These are phyloP conservation scores for Octopus sinensis DNA, from an alignment of 1,140 invertebrate genomes.

Conservation along the genomic window DNA sequence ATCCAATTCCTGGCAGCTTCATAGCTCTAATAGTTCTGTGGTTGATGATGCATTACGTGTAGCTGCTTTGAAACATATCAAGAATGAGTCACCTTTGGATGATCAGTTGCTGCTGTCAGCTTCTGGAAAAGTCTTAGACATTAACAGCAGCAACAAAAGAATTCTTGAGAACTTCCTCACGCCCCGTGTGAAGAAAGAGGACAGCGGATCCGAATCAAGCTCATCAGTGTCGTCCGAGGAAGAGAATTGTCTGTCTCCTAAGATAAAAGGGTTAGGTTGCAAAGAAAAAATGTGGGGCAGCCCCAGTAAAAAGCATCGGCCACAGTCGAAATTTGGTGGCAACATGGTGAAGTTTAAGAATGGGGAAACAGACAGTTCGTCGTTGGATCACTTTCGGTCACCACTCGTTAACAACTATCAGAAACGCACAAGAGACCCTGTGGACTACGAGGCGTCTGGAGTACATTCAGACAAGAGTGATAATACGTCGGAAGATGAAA, in stretches of 20 bases:
- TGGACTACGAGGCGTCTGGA: background rate
- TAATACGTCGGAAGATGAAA: background rate
- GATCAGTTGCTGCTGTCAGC: no score
- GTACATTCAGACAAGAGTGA: background rate
- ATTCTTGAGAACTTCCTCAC: background rate
- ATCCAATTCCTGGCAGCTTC: no score
- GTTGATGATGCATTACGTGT: background rate
- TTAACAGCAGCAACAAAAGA: background rate
- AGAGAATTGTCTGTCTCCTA: background rate
- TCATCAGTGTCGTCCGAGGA: background rate
- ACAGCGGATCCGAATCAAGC: background rate
- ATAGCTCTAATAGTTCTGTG: background rate
- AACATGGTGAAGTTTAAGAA: background rate
- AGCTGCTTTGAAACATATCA: background rate
- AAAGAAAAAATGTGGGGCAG: background rate
- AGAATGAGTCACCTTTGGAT: background rate
- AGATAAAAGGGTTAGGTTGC: background rate
- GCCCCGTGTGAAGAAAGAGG: background rate
- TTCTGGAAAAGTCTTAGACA: no score
- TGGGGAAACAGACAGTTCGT: background rate
- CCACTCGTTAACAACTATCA: background rate
- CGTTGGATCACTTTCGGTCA: background rate
- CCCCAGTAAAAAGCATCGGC: background rate
- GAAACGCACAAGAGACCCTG: background rate
- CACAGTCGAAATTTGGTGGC: no score